Evolutionary conservation across 2,797 vertebrate genomes (phyloP).

Genomic region (Psittacula echo): DNA sequence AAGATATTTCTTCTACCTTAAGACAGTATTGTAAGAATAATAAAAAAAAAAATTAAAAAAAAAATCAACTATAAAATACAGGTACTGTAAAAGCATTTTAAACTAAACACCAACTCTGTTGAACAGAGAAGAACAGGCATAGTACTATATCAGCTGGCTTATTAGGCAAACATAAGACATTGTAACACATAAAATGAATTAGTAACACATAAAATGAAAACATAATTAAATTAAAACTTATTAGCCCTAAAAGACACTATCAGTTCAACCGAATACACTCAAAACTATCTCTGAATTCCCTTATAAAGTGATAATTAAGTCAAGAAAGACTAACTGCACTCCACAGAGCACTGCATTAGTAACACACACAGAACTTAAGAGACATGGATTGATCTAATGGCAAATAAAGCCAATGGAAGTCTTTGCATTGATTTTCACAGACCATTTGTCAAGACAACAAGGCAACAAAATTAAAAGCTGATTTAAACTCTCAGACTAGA

Average conservation of each 20-base stretch:
- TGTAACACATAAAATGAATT: neutral
- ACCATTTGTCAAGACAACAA: neutral
- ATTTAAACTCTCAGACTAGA: neutral
- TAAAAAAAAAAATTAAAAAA: neutral
- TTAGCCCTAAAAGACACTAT: neutral
- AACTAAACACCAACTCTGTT: neutral
- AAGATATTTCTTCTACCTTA: neutral
- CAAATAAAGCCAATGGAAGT: slow-evolving; percentile 9
- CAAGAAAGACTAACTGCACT: slow-evolving; percentile 26
- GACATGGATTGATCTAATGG: neutral
- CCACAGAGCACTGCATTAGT: neutral
- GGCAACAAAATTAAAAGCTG: neutral
- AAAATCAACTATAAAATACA: neutral
- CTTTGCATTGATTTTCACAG: neutral
- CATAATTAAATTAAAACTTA: neutral
- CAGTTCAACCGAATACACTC: neutral
- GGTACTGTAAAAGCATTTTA: neutral
- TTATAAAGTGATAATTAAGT: neutral
- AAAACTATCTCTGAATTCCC: slow-evolving; percentile 5
- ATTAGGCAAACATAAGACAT: neutral
- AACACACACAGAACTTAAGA: neutral
- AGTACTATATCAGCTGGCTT: neutral
- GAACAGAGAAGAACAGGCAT: neutral
- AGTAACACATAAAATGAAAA: neutral
- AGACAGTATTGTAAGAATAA: neutral